Evolutionary conservation across 2,888 invertebrate genomes (phyloP), one percentile per base, ranked within the genome.

Genomic region (Erebia ligea): DNA sequence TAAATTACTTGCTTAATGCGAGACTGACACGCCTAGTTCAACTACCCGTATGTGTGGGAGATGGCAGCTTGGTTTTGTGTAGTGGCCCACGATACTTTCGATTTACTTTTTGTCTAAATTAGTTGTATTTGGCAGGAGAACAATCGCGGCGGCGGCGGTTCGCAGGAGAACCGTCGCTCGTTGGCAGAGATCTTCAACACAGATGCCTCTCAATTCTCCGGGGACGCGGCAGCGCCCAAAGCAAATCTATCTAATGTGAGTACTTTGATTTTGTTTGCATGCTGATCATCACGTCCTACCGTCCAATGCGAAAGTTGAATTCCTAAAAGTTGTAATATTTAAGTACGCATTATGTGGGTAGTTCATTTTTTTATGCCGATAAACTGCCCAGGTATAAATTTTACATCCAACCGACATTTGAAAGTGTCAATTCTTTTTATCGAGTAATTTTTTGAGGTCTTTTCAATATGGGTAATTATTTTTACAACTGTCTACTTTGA

Each of bases 101-200:
- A n/a, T 1, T n/a, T 15, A 15, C 8, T 50, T 50, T 52, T 17
- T 10, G 52, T 2, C 52, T 52, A 15, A 57, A 34, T 57, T 15
- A 0, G 15, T 57, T 34, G 54, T 40, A 21, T 74, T 69, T 67
- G 67, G 0, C 72, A 92, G 92, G 90, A 88, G 59, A 85, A 82
- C 19, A 77, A 80, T 77, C 86, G 90, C 70, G 85, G 84, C 62
- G 83, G 86, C 81, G 88, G 87, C 72, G 84, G 89, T 71, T 82
- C 89, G 1, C 80, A 77, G 15, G 89, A 89, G 76, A 86, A 86
- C 75, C 86, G 87, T 19, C 88, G 85, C 62, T 88, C 91, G 13
- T 77, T 90, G 52, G 83, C 86, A 0, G 90, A 91, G 25, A 84
- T 89, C 67, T 74, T 88, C 45, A 87, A 85, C 6, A 77, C 88